Evolutionary conservation across 1,140 invertebrate species (phyloP).

Genomic region (Lasioglossum albipes): DNA sequence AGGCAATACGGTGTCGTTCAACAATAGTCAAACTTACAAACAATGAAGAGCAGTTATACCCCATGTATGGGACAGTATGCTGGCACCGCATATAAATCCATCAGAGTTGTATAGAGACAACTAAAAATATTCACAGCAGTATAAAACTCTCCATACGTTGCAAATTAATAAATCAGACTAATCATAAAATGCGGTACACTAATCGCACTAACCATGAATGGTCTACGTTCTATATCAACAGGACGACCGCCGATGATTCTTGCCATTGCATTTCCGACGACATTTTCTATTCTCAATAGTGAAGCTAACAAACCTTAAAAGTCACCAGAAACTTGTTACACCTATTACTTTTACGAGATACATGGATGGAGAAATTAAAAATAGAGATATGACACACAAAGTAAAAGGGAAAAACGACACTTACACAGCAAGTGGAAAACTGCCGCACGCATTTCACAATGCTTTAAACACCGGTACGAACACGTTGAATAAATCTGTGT

Average conservation of each 20-base stretch:
- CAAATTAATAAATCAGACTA: too few relatives aligned
- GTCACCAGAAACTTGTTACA: not conserved
- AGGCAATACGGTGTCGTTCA: too few relatives aligned
- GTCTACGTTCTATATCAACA: slow-evolving; percentile 48
- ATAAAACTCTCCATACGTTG: too few relatives aligned
- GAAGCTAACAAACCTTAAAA: not conserved
- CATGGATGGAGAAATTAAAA: too few relatives aligned
- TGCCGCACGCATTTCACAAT: slow-evolving; percentile 37
- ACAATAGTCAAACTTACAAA: slow-evolving; percentile 47
- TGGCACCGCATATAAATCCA: slow-evolving; percentile 57
- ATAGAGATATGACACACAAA: too few relatives aligned
- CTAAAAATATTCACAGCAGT: slow-evolving; percentile 38
- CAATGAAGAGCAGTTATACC: slow-evolving; percentile 65
- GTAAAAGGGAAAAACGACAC: slow-evolving; percentile 15
- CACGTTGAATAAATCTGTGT: slow-evolving; percentile 19
- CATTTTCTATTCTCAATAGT: not conserved
- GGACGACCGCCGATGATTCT: slow-evolving; percentile 59
- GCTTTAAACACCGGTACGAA: not conserved
- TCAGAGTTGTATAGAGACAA: slow-evolving; percentile 35
- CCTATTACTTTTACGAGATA: too few relatives aligned
- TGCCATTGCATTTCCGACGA: not conserved
- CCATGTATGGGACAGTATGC: slow-evolving; percentile 57
- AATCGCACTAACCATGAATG: slow-evolving; percentile 59
- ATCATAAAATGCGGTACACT: too few relatives aligned
- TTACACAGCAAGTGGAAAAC: slow-evolving; percentile 48